A percentile compares a stretch with the other conserved stretches of the same genome.
phyloP scores from a whole-genome alignment of 1,140 invertebrate species.

The Drosophila triauraria region DNA sequence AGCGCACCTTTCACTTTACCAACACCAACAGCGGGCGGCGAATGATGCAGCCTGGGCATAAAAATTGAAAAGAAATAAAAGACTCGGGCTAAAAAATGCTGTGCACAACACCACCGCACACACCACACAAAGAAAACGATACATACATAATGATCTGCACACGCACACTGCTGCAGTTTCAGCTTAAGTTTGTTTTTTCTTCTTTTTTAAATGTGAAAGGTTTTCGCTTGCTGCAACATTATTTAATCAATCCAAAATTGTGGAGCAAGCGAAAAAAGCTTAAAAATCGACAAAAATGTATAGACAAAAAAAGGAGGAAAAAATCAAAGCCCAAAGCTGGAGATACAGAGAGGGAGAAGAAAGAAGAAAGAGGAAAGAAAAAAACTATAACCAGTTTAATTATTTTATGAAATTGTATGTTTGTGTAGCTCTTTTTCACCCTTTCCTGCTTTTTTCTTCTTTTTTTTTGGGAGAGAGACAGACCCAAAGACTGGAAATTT shows the following conservation, averaged over 20 bases:
- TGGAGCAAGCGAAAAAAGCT: constrained; percentile 74
- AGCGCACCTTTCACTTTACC: constrained; percentile 84
- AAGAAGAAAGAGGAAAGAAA: constrained; percentile 33
- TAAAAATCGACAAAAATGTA: constrained; percentile 65
- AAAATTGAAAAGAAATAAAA: constrained; percentile 79
- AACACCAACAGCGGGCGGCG: constrained; percentile 27
- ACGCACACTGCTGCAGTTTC: constrained; percentile 39
- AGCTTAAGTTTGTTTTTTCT: not conserved
- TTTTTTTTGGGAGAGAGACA: constrained; percentile 14
- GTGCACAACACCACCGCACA: constrained; percentile 75
- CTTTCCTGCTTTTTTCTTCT: constrained; percentile 26
- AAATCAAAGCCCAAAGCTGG: constrained; percentile 33
- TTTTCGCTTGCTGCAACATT: constrained; percentile 83
- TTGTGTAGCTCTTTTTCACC: constrained; percentile 34
- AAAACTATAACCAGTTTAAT: constrained; percentile 80
- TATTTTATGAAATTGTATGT: constrained; percentile 78
- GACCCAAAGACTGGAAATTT: constrained; percentile 60
- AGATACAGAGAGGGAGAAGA: constrained; percentile 21
- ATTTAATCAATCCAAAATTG: constrained; percentile 83
- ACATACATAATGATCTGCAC: constrained; percentile 61
- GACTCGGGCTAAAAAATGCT: constrained; percentile 75
- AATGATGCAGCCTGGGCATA: constrained; percentile 59
- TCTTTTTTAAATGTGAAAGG: constrained; percentile 73
- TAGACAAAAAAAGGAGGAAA: constrained; percentile 47
- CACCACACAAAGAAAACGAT: constrained; percentile 75